phyloP scores from a whole-genome alignment of 2,888 invertebrate species.

The Coelogynopora nodosa region DNA sequence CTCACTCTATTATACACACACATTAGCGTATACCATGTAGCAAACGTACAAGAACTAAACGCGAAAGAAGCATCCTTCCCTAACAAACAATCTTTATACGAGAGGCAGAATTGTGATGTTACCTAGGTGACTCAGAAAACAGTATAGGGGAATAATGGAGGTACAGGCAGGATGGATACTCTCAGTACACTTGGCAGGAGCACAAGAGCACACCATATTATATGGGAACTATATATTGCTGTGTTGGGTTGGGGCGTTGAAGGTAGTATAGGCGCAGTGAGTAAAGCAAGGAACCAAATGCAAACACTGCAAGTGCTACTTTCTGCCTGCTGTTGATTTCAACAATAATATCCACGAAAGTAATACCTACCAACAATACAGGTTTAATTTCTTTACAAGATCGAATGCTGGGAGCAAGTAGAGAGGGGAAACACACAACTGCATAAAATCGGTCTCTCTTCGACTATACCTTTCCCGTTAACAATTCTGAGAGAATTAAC shows the following conservation, averaged over 20 bases:
- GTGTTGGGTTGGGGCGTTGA: neutral
- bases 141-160: neutral
- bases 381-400: neutral
- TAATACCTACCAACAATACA: neutral
- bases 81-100: neutral
- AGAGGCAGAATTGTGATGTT: neutral
- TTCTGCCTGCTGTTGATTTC: neutral
- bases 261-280: neutral
- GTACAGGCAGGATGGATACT: neutral
- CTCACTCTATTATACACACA: neutral
- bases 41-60: neutral
- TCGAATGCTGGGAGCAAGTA: neutral
- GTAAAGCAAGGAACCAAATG: neutral
- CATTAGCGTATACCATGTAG: neutral
- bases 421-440: neutral
- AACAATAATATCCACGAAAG: neutral
- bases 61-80: neutral
- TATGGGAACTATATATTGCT: neutral
- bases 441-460: neutral
- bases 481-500: neutral
- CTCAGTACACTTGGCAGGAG: neutral
- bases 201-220: neutral
- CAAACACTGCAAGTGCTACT: neutral
- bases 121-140: slow-evolving; percentile 28
- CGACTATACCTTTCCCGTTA: neutral